Evolutionary conservation across 2,888 invertebrate species (phyloP).

Genomic region (Belgica antarctica): DNA sequence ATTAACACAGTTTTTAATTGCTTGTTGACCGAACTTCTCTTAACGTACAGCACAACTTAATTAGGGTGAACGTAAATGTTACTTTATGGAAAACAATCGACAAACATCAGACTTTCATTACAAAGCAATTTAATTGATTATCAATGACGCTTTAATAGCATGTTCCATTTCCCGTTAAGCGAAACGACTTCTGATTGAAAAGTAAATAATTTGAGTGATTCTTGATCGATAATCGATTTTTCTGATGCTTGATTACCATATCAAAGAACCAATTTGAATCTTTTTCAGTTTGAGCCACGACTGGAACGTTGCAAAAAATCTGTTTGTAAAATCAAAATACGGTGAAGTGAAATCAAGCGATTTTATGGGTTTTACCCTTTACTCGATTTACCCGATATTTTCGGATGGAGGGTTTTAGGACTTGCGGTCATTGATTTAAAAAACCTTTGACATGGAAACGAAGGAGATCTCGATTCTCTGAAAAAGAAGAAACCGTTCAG

Average conservation of each 20-base stretch:
- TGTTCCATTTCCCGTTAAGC: not conserved
- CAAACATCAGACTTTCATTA: not conserved
- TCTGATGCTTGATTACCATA: conserved; percentile 37
- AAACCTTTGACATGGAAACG: conserved; percentile 1
- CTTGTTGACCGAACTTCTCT: too few species aligned
- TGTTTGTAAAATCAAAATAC: not conserved
- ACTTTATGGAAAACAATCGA: not conserved
- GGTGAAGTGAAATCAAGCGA: not conserved
- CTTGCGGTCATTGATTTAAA: conserved; percentile 28
- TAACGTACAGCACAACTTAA: too few species aligned
- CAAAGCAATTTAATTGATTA: conserved; percentile 33
- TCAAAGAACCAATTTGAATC: conserved; percentile 24
- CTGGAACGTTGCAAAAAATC: not conserved
- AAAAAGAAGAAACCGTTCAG: conserved; percentile 7
- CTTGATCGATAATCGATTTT: conserved; percentile 10
- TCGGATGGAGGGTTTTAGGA: too few species aligned
- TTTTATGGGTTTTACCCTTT: not conserved
- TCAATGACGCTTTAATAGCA: conserved; percentile 35
- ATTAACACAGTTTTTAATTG: not conserved
- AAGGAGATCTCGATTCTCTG: too few species aligned
- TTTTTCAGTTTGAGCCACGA: not conserved
- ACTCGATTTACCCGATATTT: not conserved
- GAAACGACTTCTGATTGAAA: not conserved
- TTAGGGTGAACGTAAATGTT: not conserved
- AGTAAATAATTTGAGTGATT: conserved; percentile 1